Base-by-base conservation (phyloP, 2,888 invertebrate genomes). In the Eristalinus sepulchralis region DNA sequence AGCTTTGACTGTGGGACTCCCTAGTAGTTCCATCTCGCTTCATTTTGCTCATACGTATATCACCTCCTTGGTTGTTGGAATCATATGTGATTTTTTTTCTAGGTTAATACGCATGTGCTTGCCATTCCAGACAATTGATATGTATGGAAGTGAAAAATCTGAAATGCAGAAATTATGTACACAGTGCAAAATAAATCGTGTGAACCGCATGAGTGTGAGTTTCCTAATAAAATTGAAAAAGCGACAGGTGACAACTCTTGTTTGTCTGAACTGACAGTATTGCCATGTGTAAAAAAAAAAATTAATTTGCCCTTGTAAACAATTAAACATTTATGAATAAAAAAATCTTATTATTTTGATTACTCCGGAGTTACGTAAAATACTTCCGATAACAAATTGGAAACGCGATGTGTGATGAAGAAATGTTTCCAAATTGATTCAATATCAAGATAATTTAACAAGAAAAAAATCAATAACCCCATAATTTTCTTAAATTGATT, bases 61-160 rank as follows among this genome's bases (percentile, higher is more conserved):
- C 33, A 57, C 57, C 34, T 47, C 17, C 10, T 66, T 20, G 20
- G 36, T 63, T 68, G 81, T 83, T 76, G 59, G 72, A 71, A 81
- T 67, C 80, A 80, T 72, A 76, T 84, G 80, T 76, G 64, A 53
- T 63, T 64, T 33, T 39, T 83, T 77, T 78, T 75, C n/a, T 34
- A 53, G 22, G 33, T 72, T 75, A 67, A 73, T 79, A 83, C 86
- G 86, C 86, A 79, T 86, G 85, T 60, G 77, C 75, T 24, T 73
- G 31, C 24, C 20, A 13, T 64, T 73, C 75, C 66, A 71, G 75
- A 75, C 62, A 57, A 62, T 55, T 57, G 10, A 72, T 72, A 63
- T 72, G 62, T 67, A 72, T 67, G n/a, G 55, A 67, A 66, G 39
- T 55, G 36, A n/a, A 71, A 75, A 75, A 31, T 53, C 17, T 24